Conservation (phyloP, 2,888 invertebrate genomes). For the Cephus pulcher region DNA sequence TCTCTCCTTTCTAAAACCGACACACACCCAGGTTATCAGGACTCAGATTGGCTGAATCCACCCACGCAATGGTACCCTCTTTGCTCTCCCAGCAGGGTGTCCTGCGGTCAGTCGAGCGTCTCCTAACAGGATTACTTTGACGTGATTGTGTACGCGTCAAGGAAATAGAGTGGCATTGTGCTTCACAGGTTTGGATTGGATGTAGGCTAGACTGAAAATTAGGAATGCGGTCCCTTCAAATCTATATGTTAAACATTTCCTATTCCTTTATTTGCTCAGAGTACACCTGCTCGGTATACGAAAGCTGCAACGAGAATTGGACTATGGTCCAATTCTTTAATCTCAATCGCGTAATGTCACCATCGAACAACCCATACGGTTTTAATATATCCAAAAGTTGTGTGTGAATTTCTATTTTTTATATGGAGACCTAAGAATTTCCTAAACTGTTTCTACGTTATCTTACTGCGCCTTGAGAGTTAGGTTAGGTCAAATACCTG, state of each 20-base stretch:
- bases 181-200: slow-evolving; percentile 32
- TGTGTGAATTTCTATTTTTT: not conserved
- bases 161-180: slow-evolving; percentile 62
- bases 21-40: slow-evolving; percentile 2
- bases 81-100: slow-evolving; percentile 52
- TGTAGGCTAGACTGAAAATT: slow-evolving; percentile 50
- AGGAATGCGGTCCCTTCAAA: slow-evolving; percentile 50
- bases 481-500: not conserved
- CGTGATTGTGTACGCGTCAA: slow-evolving; percentile 64
- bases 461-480: not conserved
- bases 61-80: slow-evolving; percentile 38
- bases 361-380: not conserved
- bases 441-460: not conserved
- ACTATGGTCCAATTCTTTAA: not conserved
- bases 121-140: slow-evolving; percentile 62
- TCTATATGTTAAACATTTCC: slow-evolving; percentile 45
- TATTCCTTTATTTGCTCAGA: slow-evolving; percentile 24
- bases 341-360: not conserved
- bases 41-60: slow-evolving; percentile 31
- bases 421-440: not conserved
- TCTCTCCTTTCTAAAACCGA: not conserved
- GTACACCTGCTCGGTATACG: slow-evolving; percentile 24
- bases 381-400: not conserved
- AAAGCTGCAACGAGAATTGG: not conserved
- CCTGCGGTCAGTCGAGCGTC: slow-evolving; percentile 56